Evolutionary conservation across 2,797 vertebrate species (phyloP).

Genomic region (Taeniopygia guttata): DNA sequence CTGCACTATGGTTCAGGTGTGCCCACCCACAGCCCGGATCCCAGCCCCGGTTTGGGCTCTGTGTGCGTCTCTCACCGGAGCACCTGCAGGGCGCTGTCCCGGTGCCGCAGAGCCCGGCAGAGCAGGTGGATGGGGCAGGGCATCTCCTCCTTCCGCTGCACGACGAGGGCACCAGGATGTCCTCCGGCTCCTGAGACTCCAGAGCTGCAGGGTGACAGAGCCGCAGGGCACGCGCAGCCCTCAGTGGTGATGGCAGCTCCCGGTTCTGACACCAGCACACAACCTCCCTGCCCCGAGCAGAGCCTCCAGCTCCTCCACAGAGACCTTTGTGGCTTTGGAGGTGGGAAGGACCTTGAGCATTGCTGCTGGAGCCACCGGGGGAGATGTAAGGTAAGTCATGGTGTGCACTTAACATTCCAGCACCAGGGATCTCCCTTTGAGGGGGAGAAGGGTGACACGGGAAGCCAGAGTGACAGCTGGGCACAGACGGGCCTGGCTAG

Average conservation of each 20-base stretch:
- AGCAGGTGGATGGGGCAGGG: background rate
- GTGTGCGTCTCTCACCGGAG: background rate
- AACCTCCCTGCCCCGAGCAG: fast-evolving
- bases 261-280: fast-evolving
- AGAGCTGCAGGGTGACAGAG: background rate
- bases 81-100: background rate
- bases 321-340: background rate
- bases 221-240: fast-evolving
- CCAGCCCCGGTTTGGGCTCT: fast-evolving
- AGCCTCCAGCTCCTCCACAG: background rate
- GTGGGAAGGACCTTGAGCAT: fast-evolving
- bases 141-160: background rate
- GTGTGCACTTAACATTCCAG: background rate
- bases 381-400: background rate
- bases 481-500: background rate
- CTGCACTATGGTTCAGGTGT: background rate
- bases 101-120: background rate
- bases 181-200: fast-evolving
- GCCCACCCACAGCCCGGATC: fast-evolving
- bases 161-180: fast-evolving
- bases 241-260: background rate
- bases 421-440: fast-evolving
- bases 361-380: no score
- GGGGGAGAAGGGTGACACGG: fast-evolving
- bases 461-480: background rate